phyloP scores from a whole-genome alignment of 2,888 invertebrate species.

The Caenorhabditis japonica region DNA sequence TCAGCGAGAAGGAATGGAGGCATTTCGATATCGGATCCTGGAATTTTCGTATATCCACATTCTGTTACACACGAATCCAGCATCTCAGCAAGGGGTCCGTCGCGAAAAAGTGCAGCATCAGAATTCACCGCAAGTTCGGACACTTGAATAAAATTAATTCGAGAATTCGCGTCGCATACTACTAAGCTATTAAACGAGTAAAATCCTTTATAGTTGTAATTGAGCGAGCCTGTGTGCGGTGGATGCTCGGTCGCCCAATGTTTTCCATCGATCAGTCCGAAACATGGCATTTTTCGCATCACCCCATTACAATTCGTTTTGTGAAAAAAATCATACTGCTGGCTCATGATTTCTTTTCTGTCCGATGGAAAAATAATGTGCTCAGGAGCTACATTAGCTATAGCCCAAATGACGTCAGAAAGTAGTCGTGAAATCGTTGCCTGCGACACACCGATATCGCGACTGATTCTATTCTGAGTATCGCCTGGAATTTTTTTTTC shows the following conservation, averaged over 20 bases:
- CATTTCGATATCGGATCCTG: not conserved
- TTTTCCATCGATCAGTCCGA: constrained; percentile 4
- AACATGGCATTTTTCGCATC: not conserved
- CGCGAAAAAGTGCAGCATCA: constrained; percentile 1
- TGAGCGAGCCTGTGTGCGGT: not conserved
- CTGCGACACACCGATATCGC: not conserved
- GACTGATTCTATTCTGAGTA: too few species aligned
- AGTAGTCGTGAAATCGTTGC: not conserved
- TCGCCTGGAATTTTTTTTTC: too few species aligned
- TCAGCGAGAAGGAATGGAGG: constrained; percentile 3
- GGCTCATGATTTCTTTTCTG: not conserved
- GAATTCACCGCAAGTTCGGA: not conserved
- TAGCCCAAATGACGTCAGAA: too few species aligned
- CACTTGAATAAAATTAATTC: constrained; percentile 4
- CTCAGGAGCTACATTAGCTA: too few species aligned
- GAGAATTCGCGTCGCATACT: not conserved
- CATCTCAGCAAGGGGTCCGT: not conserved
- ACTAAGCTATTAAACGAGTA: too few species aligned
- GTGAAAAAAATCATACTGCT: not conserved
- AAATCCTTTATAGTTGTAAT: constrained; percentile 3
- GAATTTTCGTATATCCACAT: not conserved
- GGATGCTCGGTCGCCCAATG: constrained; percentile 5
- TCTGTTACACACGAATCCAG: not conserved
- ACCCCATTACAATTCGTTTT: not conserved
- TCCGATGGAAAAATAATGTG: not conserved